Conservation (phyloP, 2,113 vertebrate species). For the Oriolus oriolus region DNA sequence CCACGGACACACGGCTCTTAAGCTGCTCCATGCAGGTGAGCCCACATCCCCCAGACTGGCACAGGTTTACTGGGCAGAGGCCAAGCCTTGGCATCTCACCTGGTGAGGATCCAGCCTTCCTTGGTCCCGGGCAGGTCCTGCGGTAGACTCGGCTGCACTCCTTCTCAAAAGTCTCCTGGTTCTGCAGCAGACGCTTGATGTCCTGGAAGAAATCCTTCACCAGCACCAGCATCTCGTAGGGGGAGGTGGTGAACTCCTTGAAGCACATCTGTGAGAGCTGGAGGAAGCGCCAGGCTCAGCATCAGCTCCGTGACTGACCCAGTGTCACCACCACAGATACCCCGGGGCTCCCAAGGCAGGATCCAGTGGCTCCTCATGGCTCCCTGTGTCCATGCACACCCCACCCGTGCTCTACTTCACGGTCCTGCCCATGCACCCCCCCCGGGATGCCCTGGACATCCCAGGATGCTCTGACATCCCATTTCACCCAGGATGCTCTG, state of each 20-base stretch:
- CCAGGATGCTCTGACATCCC: background rate
- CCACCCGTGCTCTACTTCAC: background rate
- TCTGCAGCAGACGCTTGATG: conserved; percentile 55
- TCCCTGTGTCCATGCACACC: background rate
- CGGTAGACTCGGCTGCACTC: conserved; percentile 66
- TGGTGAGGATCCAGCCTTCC: background rate
- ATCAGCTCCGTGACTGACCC: rapidly evolving
- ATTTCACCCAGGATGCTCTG: background rate
- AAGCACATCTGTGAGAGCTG: conserved; percentile 58
- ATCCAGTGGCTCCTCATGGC: background rate
- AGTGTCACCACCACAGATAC: rapidly evolving
- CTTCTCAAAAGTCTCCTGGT: conserved; percentile 49
- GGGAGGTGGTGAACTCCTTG: conserved; percentile 56
- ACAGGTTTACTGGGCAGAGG: background rate
- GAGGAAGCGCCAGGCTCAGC: background rate
- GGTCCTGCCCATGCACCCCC: rapidly evolving
- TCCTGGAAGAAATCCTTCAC: conserved; percentile 71
- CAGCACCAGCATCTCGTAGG: conserved; percentile 66
- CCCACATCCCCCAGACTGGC: background rate
- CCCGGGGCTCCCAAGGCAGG: background rate
- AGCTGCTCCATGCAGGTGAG: background rate
- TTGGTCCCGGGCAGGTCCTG: conserved; percentile 10
- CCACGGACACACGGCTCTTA: background rate
- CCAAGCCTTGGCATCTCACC: conserved; percentile 9
- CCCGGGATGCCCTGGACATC: background rate